Percentiles rank a stretch among this genome's conserved stretches.
phyloP scores from a whole-genome alignment of 2,888 invertebrate genomes.

The Oithona nana region DNA sequence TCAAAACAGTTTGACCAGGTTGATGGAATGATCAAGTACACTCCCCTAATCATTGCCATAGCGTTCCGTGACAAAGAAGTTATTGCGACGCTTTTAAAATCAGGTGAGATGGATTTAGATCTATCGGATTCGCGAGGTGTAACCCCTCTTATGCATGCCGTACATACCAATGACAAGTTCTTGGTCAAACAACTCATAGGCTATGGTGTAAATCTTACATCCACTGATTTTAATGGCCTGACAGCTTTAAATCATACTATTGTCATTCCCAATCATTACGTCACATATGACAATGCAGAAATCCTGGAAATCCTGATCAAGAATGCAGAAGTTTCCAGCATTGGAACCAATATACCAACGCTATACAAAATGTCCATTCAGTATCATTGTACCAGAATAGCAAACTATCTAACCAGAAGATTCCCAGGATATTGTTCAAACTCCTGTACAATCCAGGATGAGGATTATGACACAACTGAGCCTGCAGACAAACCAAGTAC shows the following conservation, averaged over 20 bases:
- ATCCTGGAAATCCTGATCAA: not conserved
- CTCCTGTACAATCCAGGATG: too few relatives aligned
- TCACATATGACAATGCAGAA: not conserved
- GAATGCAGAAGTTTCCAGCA: too few relatives aligned
- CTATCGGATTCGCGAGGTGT: not conserved
- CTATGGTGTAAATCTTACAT: not conserved
- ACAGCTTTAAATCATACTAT: not conserved
- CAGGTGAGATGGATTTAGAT: not conserved
- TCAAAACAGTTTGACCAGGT: too few relatives aligned
- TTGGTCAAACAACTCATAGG: not conserved
- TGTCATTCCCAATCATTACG: too few relatives aligned
- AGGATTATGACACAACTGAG: too few relatives aligned
- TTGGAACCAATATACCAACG: too few relatives aligned
- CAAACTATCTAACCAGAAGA: too few relatives aligned
- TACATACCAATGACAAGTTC: constrained; percentile 3
- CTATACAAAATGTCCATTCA: too few relatives aligned
- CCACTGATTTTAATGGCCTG: not conserved
- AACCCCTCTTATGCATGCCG: constrained; percentile 11
- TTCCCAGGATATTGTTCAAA: too few relatives aligned
- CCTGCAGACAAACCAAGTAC: too few relatives aligned
- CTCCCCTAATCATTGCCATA: constrained; percentile 9
- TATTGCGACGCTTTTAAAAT: not conserved
- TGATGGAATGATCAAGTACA: not conserved
- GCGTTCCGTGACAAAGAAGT: not conserved
- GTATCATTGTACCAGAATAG: too few relatives aligned